Evolutionary conservation across 1,140 invertebrate species (phyloP), one percentile per base, ranked within the genome.

Genomic region (Meloidogyne floridensis): DNA sequence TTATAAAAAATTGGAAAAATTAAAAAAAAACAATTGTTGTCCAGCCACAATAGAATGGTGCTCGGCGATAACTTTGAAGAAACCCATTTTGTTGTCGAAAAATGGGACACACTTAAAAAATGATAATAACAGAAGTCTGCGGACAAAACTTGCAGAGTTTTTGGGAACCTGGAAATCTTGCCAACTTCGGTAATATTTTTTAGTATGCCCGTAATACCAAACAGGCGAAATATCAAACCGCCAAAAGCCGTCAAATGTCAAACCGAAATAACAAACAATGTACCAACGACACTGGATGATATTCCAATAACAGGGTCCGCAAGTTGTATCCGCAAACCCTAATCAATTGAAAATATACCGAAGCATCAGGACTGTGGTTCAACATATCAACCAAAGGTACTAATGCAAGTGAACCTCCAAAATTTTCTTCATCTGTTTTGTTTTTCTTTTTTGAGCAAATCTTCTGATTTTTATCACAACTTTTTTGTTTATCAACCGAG

Each of bases 351-450:
- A 20, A 51, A 51, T 20, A 10, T 20, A 90, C 90, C 83, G 90
- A 90, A 59, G 93, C 92, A 51, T 81, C 80, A 80, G 91, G 87
- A 13, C 92, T 92, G 89, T 95, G 94, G 92, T 95, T 95, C 77
- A 95, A 92, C 81, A 95, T 91, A 90, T 95, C 94, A 32, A 95
- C 88, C 84, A 93, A 94, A 3, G 94, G 94, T 71, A 93, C 94
- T 18, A 95, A 88, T 8, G 94, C 94, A 85, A 91, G 85, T 65
- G 93, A 90, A 87, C 93, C 92, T 77, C 92, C 89, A 83, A 92
- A 77, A 78, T 81, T 74, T 75, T 42, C 75, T 54, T 54, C 13
- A 0, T 56, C 51, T 15, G 9, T 15, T 18, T 3, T 1, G n/a
- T 11, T 7, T n/a, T 65, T 65, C 10, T 65, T 65, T 11, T 65